These are phyloP conservation scores for Drosophila yooni DNA, from an alignment of 2,888 invertebrate species.

Conservation along the genomic window DNA sequence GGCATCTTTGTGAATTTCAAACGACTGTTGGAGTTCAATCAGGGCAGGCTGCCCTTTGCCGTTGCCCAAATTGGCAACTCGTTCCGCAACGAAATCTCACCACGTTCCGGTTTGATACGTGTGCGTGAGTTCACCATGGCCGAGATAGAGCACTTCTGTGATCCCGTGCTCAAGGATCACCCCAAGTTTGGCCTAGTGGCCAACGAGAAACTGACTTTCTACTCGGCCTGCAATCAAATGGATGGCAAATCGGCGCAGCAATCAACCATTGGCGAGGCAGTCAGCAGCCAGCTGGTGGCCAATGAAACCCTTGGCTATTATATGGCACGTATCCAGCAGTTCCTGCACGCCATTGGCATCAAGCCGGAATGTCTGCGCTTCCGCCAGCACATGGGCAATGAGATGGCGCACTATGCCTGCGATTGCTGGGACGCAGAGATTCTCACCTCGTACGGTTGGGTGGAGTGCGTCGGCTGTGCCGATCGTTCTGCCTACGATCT, in stretches of 20 bases:
- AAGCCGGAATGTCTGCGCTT: slow-evolving; percentile 94
- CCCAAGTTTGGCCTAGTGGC: slow-evolving; percentile 93
- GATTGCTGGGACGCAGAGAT: slow-evolving; percentile 99
- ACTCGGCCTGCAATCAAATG: slow-evolving; percentile 99
- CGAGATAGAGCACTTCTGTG: slow-evolving; percentile 99
- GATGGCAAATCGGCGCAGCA: slow-evolving; percentile 95
- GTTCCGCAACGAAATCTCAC: slow-evolving; percentile 99
- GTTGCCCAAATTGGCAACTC: slow-evolving; percentile 99
- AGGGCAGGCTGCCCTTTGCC: slow-evolving; percentile 97
- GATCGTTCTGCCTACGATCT: slow-evolving; percentile 99
- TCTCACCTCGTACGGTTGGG: slow-evolving; percentile 98
- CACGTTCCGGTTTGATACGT: slow-evolving; percentile 96
- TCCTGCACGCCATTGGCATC: slow-evolving; percentile 94
- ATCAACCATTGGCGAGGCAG: slow-evolving; percentile 94
- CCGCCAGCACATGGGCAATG: slow-evolving; percentile 99
- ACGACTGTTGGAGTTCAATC: slow-evolving; percentile 97
- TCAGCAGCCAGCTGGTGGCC: slow-evolving; percentile 92
- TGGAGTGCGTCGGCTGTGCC: slow-evolving; percentile 99
- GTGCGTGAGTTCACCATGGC: slow-evolving; percentile 99
- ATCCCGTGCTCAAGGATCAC: slow-evolving; percentile 94
- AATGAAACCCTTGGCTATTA: slow-evolving; percentile 99
- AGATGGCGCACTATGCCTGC: slow-evolving; percentile 99
- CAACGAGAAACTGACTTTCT: slow-evolving; percentile 91
- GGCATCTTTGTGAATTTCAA: slow-evolving; percentile 99
- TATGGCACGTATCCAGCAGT: slow-evolving; percentile 97